A percentile compares a stretch with the other conserved stretches of the same genome.
These are phyloP conservation scores for Callocephalon fimbriatum DNA, from an alignment of 2,113 vertebrate species.

Conservation along the genomic window DNA sequence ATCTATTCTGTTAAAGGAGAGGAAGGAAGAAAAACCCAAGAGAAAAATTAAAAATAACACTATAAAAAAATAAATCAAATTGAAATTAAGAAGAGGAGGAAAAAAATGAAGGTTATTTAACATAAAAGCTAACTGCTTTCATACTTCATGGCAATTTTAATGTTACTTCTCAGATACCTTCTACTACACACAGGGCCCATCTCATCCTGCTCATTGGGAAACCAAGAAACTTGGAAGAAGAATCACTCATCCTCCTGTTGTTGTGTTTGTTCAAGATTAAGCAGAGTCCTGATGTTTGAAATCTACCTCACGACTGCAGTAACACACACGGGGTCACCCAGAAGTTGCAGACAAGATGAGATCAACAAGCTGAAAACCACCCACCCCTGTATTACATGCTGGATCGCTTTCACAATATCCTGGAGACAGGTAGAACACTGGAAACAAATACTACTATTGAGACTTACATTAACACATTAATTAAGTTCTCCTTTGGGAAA, in stretches of 20 bases:
- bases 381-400: neutral
- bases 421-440: neutral
- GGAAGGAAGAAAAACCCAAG: neutral
- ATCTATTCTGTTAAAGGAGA: neutral
- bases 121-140: neutral
- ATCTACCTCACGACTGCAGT: neutral
- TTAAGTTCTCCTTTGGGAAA: neutral
- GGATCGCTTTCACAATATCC: neutral
- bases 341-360: neutral
- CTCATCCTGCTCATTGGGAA: neutral
- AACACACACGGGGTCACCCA: neutral
- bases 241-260: neutral
- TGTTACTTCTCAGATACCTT: neutral
- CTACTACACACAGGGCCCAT: neutral
- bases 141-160: neutral
- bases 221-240: neutral
- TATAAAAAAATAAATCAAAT: neutral
- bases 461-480: neutral
- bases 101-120: neutral
- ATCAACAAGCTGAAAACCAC: neutral
- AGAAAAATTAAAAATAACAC: neutral
- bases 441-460: slow-evolving; percentile 21
- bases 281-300: neutral
- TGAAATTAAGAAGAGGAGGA: neutral
- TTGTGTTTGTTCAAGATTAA: neutral